Evolutionary conservation across 2,113 vertebrate species (phyloP).

Genomic region (Tyto alba): DNA sequence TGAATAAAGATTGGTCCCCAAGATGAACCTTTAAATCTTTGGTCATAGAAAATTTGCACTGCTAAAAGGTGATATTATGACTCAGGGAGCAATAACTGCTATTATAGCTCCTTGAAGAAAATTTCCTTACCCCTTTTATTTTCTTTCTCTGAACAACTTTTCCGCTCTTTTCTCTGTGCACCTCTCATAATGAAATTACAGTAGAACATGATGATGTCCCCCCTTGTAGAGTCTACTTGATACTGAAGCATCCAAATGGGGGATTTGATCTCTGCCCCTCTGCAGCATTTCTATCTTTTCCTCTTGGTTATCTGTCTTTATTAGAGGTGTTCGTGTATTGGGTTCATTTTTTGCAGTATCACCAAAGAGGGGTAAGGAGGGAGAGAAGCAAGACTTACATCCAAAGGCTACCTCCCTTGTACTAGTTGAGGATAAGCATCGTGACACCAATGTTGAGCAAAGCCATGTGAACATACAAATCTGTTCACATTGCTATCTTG

Average conservation of each 20-base stretch:
- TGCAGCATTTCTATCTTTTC: neutral
- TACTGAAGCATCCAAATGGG: neutral
- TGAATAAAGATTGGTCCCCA: conserved; percentile 32
- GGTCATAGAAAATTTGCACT: conserved; percentile 31
- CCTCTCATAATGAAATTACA: neutral
- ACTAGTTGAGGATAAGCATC: neutral
- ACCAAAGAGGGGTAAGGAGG: neutral
- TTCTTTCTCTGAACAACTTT: neutral
- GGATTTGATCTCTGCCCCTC: neutral
- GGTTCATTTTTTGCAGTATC: neutral
- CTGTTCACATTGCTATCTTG: neutral
- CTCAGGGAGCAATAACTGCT: neutral
- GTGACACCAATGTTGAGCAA: neutral
- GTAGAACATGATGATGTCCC: neutral
- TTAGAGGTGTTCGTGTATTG: neutral
- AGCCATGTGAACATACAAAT: neutral
- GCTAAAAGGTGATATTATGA: neutral
- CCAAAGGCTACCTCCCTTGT: neutral
- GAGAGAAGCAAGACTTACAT: neutral
- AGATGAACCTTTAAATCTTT: conserved; percentile 33
- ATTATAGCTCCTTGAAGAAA: neutral
- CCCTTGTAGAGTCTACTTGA: neutral
- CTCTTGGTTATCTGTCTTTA: neutral
- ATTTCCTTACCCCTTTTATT: neutral
- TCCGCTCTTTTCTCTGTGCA: neutral